These are phyloP conservation scores for Nanorana parkeri DNA, from an alignment of 2,113 vertebrate species.

Conservation along the genomic window DNA sequence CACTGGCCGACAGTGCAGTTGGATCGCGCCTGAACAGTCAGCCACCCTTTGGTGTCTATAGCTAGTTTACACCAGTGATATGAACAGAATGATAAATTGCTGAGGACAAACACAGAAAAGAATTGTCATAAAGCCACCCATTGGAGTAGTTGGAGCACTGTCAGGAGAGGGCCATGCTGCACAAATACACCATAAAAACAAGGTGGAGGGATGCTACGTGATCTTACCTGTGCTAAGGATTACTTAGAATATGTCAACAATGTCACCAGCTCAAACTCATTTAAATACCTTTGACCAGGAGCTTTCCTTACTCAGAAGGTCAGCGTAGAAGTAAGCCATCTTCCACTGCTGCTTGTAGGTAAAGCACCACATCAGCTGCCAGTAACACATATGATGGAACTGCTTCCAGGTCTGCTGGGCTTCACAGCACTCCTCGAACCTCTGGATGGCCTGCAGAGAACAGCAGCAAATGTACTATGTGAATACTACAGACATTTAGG, in stretches of 20 bases:
- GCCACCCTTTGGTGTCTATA: too few relatives aligned
- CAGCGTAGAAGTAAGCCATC: conserved; percentile 97
- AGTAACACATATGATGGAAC: conserved; percentile 99
- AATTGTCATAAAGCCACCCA: too few relatives aligned
- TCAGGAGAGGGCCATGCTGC: not conserved
- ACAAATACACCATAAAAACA: too few relatives aligned
- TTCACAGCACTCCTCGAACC: conserved; percentile 94
- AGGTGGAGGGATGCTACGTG: too few relatives aligned
- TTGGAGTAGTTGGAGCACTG: not conserved
- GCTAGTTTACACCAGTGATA: too few relatives aligned
- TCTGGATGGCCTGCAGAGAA: conserved; percentile 79
- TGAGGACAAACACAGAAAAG: too few relatives aligned
- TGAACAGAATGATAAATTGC: too few relatives aligned
- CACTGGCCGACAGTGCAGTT: too few relatives aligned
- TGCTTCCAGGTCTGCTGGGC: conserved; percentile 97
- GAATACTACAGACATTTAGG: too few relatives aligned
- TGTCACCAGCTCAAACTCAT: not conserved
- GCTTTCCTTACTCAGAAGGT: conserved; percentile 95
- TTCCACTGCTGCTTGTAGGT: conserved; percentile 97
- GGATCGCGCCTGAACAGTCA: too few relatives aligned
- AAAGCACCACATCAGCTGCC: conserved; percentile 99
- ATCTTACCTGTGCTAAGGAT: not conserved
- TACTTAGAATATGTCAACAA: not conserved
- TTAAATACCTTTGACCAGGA: conserved; percentile 91
- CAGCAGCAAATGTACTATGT: too few relatives aligned